Base-by-base conservation (phyloP, 2,888 invertebrate genomes). In the Leucophenga montana region DNA sequence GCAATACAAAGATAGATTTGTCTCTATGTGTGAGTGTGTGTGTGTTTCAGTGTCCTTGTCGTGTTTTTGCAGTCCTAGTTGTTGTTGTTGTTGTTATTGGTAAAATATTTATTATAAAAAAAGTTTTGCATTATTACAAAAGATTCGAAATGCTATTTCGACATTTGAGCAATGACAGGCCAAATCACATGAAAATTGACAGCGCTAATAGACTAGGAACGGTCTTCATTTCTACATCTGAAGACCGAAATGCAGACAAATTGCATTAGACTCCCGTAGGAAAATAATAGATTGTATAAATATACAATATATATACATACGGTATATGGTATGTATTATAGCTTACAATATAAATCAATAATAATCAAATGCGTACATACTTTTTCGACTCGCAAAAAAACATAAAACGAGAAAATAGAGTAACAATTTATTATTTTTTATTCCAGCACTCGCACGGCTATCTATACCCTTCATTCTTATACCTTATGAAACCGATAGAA, bases 401-500 rank as follows among this genome's bases (percentile, higher is more conserved):
- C 2, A 27, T 3, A 27, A n/a, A n/a, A n/a, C n/a, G n/a, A 33
- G 33, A 39, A 39, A 39, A 39, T 39, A 39, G 39, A 39, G 9
- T 39, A 11, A 39, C 6, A 3, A 39, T 61, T 11, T 39, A 27
- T 18, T 39, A n/a, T 6, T 8, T 33, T 16, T 9, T 39, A 61
- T 61, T 18, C 0, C 9, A 61, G 18, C 54, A 54, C n/a, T 18
- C n/a, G 54, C 54, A 54, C 18, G 11, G 11, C 20, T 18, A 14
- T 54, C 22, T 54, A 4, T 54, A 54, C 18, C 18, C 9, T 20
- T 54, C 18, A 18, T 54, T 61, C 61, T 61, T 61, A 61, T 18
- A 18, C 16, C 39, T 16, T 61, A 61, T 61, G 61, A 61, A 61
- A 61, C 61, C 61, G 39, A 61, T 61, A 61, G 61, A 16, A 61